Conservation (phyloP, 2,888 invertebrate species). For the Chymomyza amoena region DNA sequence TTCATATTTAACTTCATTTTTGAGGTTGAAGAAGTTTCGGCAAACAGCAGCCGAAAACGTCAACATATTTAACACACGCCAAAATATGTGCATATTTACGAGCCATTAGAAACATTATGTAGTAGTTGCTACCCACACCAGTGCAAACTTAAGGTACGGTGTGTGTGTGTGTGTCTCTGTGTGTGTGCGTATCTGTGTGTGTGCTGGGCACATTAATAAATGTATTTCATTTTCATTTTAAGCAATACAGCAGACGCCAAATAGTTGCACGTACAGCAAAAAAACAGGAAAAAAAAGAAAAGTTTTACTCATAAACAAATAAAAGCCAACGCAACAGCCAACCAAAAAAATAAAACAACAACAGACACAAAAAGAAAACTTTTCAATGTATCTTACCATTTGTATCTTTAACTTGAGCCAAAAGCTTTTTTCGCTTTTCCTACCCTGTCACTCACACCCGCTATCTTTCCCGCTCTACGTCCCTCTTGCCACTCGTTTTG, state of each 20-base stretch:
- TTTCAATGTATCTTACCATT: slow-evolving; percentile 39
- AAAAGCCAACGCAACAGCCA: slow-evolving; percentile 7
- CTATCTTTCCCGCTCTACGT: not conserved
- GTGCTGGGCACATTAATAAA: slow-evolving; percentile 46
- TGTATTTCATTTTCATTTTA: slow-evolving; percentile 53
- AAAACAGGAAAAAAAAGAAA: slow-evolving; percentile 19
- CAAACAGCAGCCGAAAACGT: not conserved
- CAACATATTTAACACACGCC: slow-evolving; percentile 13
- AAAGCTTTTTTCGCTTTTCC: slow-evolving; percentile 19
- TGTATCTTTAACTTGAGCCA: slow-evolving; percentile 29
- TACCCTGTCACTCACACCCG: slow-evolving; percentile 15
- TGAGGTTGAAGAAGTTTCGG: not conserved
- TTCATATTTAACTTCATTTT: not conserved
- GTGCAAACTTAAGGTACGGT: not conserved
- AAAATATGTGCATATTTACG: slow-evolving; percentile 60
- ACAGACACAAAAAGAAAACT: slow-evolving; percentile 25
- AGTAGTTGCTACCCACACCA: not conserved
- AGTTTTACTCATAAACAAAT: slow-evolving; percentile 46
- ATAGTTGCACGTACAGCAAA: slow-evolving; percentile 49
- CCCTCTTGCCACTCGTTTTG: slow-evolving; percentile 19
- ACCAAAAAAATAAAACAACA: not conserved
- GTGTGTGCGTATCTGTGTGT: slow-evolving; percentile 1
- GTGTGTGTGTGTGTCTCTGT: not conserved
- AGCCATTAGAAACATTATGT: slow-evolving; percentile 23
- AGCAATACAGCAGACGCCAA: slow-evolving; percentile 44